A percentile compares a stretch with the other conserved stretches of the same genome.
phyloP scores from a whole-genome alignment of 2,888 invertebrate species.

The Copidosoma aretas region DNA sequence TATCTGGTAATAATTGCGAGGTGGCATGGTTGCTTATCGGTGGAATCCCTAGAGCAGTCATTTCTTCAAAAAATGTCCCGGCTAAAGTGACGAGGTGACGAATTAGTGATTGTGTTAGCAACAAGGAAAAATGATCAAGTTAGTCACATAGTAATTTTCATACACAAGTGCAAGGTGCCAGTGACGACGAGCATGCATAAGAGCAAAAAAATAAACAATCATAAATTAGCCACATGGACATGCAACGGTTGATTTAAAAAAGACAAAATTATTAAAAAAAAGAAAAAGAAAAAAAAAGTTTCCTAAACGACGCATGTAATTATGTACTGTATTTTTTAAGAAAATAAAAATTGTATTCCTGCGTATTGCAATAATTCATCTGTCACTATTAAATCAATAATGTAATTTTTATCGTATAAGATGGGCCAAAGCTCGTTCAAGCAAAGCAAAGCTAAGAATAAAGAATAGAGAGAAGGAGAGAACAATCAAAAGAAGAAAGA shows the following conservation, averaged over 20 bases:
- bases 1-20: constrained; percentile 62
- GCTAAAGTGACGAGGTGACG: constrained; percentile 51
- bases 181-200: constrained; percentile 10
- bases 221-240: constrained; percentile 4
- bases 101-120: constrained; percentile 29
- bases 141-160: constrained; percentile 2
- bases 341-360: not conserved
- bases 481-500: constrained; percentile 17
- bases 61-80: constrained; percentile 61
- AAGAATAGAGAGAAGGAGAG: constrained; percentile 15
- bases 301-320: not conserved
- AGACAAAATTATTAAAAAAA: too few relatives aligned
- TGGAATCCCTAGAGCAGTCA: constrained; percentile 56
- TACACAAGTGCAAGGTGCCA: constrained; percentile 13
- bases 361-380: too few relatives aligned
- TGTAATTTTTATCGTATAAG: too few relatives aligned
- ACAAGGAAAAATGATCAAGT: constrained; percentile 34
- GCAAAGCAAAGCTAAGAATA: constrained; percentile 38
- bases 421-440: constrained; percentile 18
- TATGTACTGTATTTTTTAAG: not conserved
- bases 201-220: not conserved
- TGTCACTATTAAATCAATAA: too few relatives aligned
- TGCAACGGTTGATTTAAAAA: too few relatives aligned
- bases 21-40: constrained; percentile 56
- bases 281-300: not conserved